Base-by-base conservation (phyloP, 2,113 vertebrate species). In the Stigmatopora nigra region DNA sequence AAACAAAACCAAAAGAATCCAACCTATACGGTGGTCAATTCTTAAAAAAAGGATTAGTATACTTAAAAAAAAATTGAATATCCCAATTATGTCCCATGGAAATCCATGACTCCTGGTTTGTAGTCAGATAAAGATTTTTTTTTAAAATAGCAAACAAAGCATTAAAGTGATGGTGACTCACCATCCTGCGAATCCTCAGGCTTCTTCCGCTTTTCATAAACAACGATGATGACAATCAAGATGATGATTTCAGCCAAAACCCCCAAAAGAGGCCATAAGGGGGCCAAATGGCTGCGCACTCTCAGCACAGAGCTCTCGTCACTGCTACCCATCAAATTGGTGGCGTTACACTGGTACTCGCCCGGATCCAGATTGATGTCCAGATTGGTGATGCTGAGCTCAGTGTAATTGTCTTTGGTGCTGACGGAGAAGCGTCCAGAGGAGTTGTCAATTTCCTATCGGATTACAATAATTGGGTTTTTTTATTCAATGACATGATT, bases 161-260 rank as follows among this genome's bases (percentile, higher is more conserved):
- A 2, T 2, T 10, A 47, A 63, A 44, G 19, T 15, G 15, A 10
- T 14, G 49, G 25, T 51, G 67, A 90, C 91, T 94, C 92, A 99
- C 97, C 97, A 3, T 99, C 97, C 76, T 93, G 93, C 75, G 97
- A 89, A 63, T 99, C 97, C 14, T 99, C 97, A 0, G 97, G 95
- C 91, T 94, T 91, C 95, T 99, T 99, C 80, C 94, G 92, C 88
- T 99, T 99, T 92, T 99, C 97, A 60, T 99, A 99, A 71, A 99
- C 84, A 68, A 99, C 93, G 65, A 99, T 99, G 91, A 99, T 96
- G 88, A 98, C 68, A 56, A 97, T 88, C 55, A 99, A 92, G 82
- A 99, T 92, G 72, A 99, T 89, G 67, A 99, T 94, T 87, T 99
- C 97, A 1, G 92, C 92, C 89, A 99, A 77, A 71, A 99, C 94